Conservation (phyloP, 2,113 vertebrate genomes). For the Pachycephala philippinensis region DNA sequence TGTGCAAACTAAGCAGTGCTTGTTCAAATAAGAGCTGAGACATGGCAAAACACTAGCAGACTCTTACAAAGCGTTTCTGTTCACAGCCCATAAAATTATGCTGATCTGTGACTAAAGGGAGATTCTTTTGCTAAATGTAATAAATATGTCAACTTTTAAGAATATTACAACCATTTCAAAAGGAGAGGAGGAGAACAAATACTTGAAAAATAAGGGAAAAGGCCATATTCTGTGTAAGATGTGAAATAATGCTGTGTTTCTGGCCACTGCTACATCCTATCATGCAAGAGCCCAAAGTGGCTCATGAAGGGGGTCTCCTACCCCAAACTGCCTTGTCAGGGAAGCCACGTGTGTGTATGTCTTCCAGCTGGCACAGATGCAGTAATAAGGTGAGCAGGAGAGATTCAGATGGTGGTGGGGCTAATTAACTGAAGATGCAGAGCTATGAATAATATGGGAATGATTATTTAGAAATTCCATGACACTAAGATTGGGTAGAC, state of each 20-base stretch:
- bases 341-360: not conserved
- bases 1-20: not conserved
- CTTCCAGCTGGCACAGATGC: not conserved
- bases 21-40: not conserved
- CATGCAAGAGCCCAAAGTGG: not conserved
- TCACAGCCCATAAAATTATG: not conserved
- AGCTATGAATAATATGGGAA: not conserved
- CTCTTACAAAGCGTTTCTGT: not conserved
- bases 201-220: not conserved
- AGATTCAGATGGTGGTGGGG: not conserved
- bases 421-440: not conserved
- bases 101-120: not conserved
- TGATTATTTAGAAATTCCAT: not conserved
- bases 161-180: not conserved
- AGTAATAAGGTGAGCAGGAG: not conserved
- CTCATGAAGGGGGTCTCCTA: not conserved
- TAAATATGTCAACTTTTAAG: not conserved
- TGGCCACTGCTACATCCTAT: not conserved
- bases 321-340: not conserved
- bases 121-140: not conserved
- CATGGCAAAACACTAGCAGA: not conserved
- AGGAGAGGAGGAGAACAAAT: not conserved
- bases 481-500: not conserved
- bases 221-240: not conserved
- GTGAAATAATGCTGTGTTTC: not conserved